Base-by-base conservation (phyloP, 2,113 vertebrate genomes). In the Chaetodon auriga region DNA sequence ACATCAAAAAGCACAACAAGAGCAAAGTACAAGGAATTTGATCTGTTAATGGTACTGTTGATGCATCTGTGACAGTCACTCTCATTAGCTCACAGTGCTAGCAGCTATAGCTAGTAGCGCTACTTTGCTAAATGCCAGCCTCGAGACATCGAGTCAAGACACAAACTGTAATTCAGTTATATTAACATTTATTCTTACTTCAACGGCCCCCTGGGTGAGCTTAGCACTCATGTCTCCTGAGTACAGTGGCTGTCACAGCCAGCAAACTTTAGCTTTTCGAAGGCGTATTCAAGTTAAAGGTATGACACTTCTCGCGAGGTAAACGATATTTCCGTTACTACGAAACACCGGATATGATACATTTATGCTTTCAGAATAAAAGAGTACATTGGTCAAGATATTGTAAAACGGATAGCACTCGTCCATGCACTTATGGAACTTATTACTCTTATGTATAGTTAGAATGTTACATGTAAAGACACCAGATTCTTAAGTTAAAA, bases 131-230 rank as follows among this genome's bases (percentile, higher is more conserved):
- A 54, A 68, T 15, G 25, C 19, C 15, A 73, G 9, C 18, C 1
- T 14, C 1, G 0, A 69, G 0, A 66, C 14, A 13, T 4, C 6
- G 2, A 30, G 25, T 46, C 9, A 30, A 46, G 51, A 21, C 1
- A 14, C 25, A 68, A 43, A 16, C 12, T 7, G 4, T 6, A 35
- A 4, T 14, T 77, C 5, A 51, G 6, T 62, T 35, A 5, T 16
- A 49, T 36, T 12, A 19, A 62, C 46, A 25, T 30, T 0, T 6
- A 10, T 11, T 51, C 83, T 87, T 87, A 94, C 93, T 73, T 89
- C 68, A 60, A 93, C 15, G 8, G 93, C 93, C 69, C 92, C 92
- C 30, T 75, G 19, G 10, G 93, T 90, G 19, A 94, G 86, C 41
- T 7, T n/a, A 0, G 55, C 38, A 60, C 35, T 69, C 92, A 94